Conservation (phyloP, 2,888 invertebrate genomes). For the Lasioglossum malachurum region DNA sequence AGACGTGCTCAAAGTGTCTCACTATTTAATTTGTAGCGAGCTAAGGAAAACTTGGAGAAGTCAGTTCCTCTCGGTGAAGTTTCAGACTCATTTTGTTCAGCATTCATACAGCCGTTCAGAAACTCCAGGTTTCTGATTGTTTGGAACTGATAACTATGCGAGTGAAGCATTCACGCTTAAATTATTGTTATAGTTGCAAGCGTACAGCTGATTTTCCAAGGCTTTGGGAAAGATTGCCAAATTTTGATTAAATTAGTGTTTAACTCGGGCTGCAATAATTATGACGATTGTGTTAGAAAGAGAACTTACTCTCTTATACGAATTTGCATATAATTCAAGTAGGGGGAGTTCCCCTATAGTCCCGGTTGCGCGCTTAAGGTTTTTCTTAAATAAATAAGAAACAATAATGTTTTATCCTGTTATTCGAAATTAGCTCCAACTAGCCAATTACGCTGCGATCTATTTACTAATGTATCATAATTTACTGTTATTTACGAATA, state of each 20-base stretch:
- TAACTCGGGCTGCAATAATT: neutral
- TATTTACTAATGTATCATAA: no score
- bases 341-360: no score
- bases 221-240: neutral
- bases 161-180: neutral
- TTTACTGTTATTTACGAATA: no score
- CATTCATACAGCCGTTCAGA: neutral
- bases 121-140: neutral
- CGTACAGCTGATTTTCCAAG: neutral
- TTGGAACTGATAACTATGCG: neutral
- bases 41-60: neutral
- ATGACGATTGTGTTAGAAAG: neutral
- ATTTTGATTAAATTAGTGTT: neutral
- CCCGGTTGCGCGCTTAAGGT: no score
- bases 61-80: neutral
- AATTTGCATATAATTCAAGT: no score
- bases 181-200: neutral
- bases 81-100: neutral
- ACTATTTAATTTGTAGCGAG: neutral
- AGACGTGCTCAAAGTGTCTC: neutral
- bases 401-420: no score
- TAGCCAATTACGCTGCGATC: no score
- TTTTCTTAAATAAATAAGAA: no score
- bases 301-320: neutral
- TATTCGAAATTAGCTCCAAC: no score